A percentile compares a stretch with the other conserved stretches of the same genome.
These are phyloP conservation scores for Sarotherodon lohbergeri DNA, from an alignment of 2,113 vertebrate genomes.

Conservation along the genomic window DNA sequence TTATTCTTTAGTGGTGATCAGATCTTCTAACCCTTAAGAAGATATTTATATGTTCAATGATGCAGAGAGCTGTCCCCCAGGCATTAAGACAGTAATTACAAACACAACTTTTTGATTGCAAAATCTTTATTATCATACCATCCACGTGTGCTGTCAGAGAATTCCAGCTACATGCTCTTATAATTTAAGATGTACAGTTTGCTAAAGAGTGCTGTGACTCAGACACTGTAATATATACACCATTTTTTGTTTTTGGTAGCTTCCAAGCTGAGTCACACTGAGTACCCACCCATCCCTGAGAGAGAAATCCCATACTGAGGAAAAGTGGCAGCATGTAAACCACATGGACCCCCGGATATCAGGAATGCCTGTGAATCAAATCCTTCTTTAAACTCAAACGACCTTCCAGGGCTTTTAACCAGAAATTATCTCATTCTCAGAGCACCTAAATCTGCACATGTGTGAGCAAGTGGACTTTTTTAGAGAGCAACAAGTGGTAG, in stretches of 20 bases:
- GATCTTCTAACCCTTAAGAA: background rate
- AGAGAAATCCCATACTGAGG: conserved; percentile 3
- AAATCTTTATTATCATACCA: background rate
- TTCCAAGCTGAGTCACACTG: conserved; percentile 31
- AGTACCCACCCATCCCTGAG: conserved; percentile 26
- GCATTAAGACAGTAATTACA: background rate
- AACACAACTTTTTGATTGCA: background rate
- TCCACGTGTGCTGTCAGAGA: background rate
- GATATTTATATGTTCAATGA: background rate
- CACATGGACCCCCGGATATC: conserved; percentile 7
- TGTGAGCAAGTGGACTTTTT: background rate
- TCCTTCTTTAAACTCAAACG: background rate
- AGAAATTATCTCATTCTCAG: background rate
- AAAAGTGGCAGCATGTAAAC: conserved; percentile 5
- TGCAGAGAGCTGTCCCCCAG: background rate
- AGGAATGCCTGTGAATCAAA: conserved; percentile 8
- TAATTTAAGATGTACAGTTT: background rate
- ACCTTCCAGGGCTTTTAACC: background rate
- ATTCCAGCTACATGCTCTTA: background rate
- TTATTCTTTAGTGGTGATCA: background rate
- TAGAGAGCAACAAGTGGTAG: background rate
- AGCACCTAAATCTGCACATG: background rate
- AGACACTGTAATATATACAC: background rate
- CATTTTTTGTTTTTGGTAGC: background rate
- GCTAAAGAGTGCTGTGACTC: background rate